Base-by-base conservation (phyloP, 2,113 vertebrate species). In the Equus przewalskii region DNA sequence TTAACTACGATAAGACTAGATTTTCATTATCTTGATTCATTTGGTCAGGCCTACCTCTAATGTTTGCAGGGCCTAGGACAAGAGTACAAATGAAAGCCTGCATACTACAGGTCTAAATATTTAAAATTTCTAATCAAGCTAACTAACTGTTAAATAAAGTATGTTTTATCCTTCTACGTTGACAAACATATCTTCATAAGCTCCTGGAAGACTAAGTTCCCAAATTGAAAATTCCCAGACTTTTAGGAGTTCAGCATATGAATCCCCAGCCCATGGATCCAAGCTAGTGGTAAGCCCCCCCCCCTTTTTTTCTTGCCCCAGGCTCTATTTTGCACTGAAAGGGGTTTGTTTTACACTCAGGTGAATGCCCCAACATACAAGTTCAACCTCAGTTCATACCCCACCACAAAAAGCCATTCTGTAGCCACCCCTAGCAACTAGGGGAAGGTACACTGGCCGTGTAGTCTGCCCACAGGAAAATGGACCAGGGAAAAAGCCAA, bases 161-260 rank as follows among this genome's bases (percentile, higher is more conserved):
- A 1, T 67, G 19, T 16, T 62, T 62, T 75, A 28, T 58, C 41
- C 41, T 69, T 75, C 72, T 81, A 13, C 33, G 33, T 22, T 75
- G 26, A 78, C 14, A 91, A 90, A 78, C 16, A 78, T 54, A 18
- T 7, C 19, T 54, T 65, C 16, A 67, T 44, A 91, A 86, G 11
- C 10, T 85, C 22, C 73, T 46, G 24, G 62, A 91, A 97, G 83
- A 62, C 13, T 22, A 85, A 10, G 0, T 75, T 92, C 19, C 15
- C 83, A 89, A 90, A 85, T 73, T n/a, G 80, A 54, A 93, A 88
- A 67, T 67, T 69, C n/a, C 70, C 65, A 86, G 41, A 76, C 36
- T n/a, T 90, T 81, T 46, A 70, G 36, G 24, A 90, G 22, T 54
- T 78, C 30, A 83, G 22, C 21, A 62, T 5, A 46, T 75, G 8